phyloP scores from a whole-genome alignment of 2,797 vertebrate species.

The Rhabdomys pumilio region DNA sequence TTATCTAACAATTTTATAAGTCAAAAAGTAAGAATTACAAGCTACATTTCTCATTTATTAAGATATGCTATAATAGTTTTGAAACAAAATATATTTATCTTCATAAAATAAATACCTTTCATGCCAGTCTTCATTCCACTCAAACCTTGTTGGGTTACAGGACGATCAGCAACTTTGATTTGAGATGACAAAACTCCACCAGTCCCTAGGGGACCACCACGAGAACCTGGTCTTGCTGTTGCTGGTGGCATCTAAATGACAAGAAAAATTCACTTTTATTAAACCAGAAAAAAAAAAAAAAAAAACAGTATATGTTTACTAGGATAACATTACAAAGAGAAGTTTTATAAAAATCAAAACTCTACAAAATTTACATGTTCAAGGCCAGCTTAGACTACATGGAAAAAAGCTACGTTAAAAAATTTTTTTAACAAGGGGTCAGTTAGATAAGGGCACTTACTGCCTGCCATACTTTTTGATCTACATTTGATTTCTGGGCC shows the following conservation, averaged over 20 bases:
- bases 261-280: conserved; percentile 46
- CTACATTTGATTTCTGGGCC: not conserved
- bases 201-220: conserved; percentile 87
- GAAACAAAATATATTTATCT: conserved; percentile 38
- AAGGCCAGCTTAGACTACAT: not conserved
- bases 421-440: not conserved
- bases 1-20: conserved; percentile 30
- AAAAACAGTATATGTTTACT: not conserved
- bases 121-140: conserved; percentile 98
- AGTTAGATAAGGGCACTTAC: not conserved
- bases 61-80: not conserved
- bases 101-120: conserved; percentile 92
- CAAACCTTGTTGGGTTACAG: conserved; percentile 98
- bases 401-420: too few species aligned
- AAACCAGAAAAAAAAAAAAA: conserved; percentile 6
- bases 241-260: conserved; percentile 92
- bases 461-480: not conserved
- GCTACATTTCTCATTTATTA: conserved; percentile 51
- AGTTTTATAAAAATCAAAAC: conserved; percentile 52
- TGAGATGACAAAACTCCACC: conserved; percentile 94
- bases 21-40: conserved; percentile 37
- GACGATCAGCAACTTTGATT: conserved; percentile 97
- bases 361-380: conserved; percentile 43
- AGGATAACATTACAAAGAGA: conserved; percentile 1
- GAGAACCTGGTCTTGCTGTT: conserved; percentile 93